Evolutionary conservation across 2,113 vertebrate genomes (phyloP).

Genomic region (Rattus norvegicus): DNA sequence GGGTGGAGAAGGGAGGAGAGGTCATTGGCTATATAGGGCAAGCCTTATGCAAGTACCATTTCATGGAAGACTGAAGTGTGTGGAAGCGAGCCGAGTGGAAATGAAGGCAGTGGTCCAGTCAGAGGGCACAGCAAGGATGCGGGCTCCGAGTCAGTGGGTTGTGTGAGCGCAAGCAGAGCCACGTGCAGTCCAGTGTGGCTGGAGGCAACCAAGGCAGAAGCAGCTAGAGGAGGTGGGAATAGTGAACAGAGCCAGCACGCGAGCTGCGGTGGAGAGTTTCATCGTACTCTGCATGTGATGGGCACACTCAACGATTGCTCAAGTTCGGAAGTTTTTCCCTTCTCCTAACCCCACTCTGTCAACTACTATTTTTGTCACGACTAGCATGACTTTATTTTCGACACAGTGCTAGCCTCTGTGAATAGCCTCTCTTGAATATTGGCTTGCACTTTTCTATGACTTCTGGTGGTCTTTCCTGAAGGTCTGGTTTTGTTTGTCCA

Average conservation of each 20-base stretch:
- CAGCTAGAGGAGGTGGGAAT: too few species aligned
- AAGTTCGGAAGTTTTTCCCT: neutral
- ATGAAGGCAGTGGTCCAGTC: neutral
- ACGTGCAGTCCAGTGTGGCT: neutral
- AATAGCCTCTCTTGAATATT: neutral
- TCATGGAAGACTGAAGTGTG: neutral
- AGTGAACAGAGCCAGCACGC: too few species aligned
- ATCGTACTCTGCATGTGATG: neutral
- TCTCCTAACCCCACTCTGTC: neutral
- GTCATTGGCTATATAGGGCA: neutral
- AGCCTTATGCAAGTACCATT: neutral
- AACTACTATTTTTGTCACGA: constrained; percentile 5
- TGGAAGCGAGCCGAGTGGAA: neutral
- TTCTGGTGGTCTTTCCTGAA: neutral
- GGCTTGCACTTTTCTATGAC: neutral
- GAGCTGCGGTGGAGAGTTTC: neutral
- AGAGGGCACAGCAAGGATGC: neutral
- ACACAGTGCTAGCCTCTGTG: neutral
- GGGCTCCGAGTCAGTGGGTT: neutral
- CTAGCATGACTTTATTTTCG: constrained; percentile 15
- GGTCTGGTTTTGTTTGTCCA: neutral
- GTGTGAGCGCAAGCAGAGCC: rapidly evolving
- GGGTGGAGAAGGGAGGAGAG: neutral
- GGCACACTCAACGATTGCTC: neutral
- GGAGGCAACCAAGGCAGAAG: neutral